Evolutionary conservation across 2,113 vertebrate genomes (phyloP), one percentile per base, ranked within the genome.

Genomic region (Ceratotherium simum): DNA sequence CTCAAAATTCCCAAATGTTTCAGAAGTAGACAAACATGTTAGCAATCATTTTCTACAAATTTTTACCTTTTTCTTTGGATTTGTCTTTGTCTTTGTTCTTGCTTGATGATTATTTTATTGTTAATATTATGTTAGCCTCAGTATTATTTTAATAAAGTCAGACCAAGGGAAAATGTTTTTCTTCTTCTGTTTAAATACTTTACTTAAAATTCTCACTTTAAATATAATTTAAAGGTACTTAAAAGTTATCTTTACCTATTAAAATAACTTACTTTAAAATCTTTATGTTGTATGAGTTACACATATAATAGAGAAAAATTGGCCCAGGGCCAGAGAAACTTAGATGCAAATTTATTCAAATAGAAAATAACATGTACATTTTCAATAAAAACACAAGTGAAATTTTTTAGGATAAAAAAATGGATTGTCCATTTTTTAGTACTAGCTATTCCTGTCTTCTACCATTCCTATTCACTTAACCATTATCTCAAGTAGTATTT

Each of bases 321-420:
- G n/a, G 31, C 17, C 11, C 16, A 31, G 8, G 5, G 17, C 18
- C 36, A 90, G n/a, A 96, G 12, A 90, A 67, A 70, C 18, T 60
- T 83, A 83, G 20, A 80, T 16, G 18, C 25, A 95, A 95, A 70
- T 46, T 92, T 46, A 88, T 78, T 92, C n/a, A 62, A 92, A 48
- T 36, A 88, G 83, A 82, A 67, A 58, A 65, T 58, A 67, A 62
- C 21, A 93, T 33, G 2, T 51, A n/a, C 2, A 42, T n/a, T 62
- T 90, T 78, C 64, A 79, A 60, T 62, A 39, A 60, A 67, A 72
- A 79, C 8, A 81, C 10, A 51, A 91, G 39, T 56, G 29, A 90
- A 90, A 69, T 31, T 46, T 4, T 81, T 39, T 42, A 42, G 42
- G 58, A 29, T n/a, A 78, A 91, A 91, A 12, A 56, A 72, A 85